Percentiles rank a stretch among this genome's conserved stretches.
Evolutionary conservation across 2,797 vertebrate genomes (phyloP).

Genomic region (Iguana delicatissima): DNA sequence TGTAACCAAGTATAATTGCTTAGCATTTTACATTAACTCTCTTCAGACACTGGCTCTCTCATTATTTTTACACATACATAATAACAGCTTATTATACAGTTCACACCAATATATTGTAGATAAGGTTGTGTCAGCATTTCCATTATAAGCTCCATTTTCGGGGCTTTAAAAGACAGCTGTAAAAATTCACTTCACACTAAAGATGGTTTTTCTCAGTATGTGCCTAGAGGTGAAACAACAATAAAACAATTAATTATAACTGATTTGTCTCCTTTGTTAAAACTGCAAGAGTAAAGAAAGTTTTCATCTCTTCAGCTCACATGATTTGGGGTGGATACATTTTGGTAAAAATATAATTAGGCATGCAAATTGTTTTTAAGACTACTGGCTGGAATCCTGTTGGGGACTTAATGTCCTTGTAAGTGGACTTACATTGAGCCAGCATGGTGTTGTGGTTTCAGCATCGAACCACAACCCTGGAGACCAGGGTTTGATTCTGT

Average conservation of each 20-base stretch:
- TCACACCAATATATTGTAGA: conserved; percentile 78
- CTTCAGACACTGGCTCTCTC: conserved; percentile 90
- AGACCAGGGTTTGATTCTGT: no score
- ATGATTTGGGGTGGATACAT: conserved; percentile 1
- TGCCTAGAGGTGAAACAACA: conserved; percentile 70
- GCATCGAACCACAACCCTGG: no score
- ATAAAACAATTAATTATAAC: conserved; percentile 77
- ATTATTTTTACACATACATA: conserved; percentile 96
- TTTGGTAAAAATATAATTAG: conserved; percentile 44
- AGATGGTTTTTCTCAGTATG: conserved; percentile 82
- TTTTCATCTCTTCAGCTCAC: conserved; percentile 69
- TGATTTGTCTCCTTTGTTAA: conserved; percentile 73
- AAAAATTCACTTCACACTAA: conserved; percentile 82
- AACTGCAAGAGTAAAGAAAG: conserved; percentile 73
- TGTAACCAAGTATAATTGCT: conserved; percentile 97
- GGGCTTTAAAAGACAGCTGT: conserved; percentile 83
- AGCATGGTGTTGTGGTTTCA: no score
- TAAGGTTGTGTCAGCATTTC: conserved; percentile 85
- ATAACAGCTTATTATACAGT: conserved; percentile 90
- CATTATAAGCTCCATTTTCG: conserved; percentile 84
- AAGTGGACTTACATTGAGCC: no score
- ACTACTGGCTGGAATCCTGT: not conserved
- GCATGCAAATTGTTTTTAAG: conserved; percentile 36
- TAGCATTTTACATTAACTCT: conserved; percentile 91
- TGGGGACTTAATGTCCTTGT: no score